A percentile compares a stretch with the other conserved stretches of the same genome.
Conservation (phyloP, 1,140 invertebrate genomes). For the Pissodes strobi region DNA sequence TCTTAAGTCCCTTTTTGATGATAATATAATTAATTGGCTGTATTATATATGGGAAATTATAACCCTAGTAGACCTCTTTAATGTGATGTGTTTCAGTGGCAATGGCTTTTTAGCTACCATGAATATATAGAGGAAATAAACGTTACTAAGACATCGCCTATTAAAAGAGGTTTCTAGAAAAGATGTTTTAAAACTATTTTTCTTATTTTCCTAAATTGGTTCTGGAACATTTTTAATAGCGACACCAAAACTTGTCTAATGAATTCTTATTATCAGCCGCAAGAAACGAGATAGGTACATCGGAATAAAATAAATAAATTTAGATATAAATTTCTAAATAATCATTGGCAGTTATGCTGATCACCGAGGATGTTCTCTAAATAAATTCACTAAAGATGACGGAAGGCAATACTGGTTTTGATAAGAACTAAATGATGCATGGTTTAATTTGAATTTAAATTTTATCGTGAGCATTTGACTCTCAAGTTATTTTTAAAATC, state of each 20-base stretch:
- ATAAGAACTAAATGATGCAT: conserved; percentile 13
- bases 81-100: no score
- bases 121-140: not conserved
- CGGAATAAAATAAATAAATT: conserved; percentile 6
- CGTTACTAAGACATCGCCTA: no score
- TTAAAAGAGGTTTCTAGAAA: no score
- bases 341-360: conserved; percentile 3
- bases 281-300: not conserved
- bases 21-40: conserved; percentile 13
- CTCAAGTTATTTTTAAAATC: conserved; percentile 17
- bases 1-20: conserved; percentile 2
- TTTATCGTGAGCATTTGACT: conserved; percentile 13
- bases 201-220: conserved; percentile 1
- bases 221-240: conserved; percentile 3
- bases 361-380: conserved; percentile 5
- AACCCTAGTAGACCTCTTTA: no score
- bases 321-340: conserved; percentile 15
- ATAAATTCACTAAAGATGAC: conserved; percentile 12
- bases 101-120: not conserved
- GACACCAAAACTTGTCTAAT: not conserved
- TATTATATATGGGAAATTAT: not conserved
- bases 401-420: conserved; percentile 11
- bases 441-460: conserved; percentile 8
- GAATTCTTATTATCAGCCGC: conserved; percentile 3
- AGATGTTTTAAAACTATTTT: conserved; percentile 14